These are phyloP conservation scores for Nixonia krombeini DNA, from an alignment of 1,140 invertebrate genomes.

Conservation along the genomic window DNA sequence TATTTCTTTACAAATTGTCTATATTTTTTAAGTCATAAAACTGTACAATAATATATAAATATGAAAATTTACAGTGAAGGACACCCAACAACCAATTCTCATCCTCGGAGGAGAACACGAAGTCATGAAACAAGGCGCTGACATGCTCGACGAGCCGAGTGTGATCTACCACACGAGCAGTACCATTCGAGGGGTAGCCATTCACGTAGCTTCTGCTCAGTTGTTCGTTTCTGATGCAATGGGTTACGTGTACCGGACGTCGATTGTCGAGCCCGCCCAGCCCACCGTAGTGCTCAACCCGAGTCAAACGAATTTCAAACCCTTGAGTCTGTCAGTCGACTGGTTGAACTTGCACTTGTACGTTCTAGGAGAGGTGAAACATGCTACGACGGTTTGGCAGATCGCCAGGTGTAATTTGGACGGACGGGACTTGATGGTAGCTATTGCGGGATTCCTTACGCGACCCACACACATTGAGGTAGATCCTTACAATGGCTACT, in stretches of 20 bases:
- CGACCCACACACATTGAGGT: slow-evolving; percentile 85
- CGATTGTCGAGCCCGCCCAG: slow-evolving; percentile 63
- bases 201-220: slow-evolving; percentile 79
- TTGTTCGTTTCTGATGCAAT: slow-evolving; percentile 83
- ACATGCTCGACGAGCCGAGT: slow-evolving; percentile 77
- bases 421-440: slow-evolving; percentile 77
- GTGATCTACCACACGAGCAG: slow-evolving; percentile 71
- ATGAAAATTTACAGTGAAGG: slow-evolving; percentile 70
- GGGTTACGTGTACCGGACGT: slow-evolving; percentile 75
- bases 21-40: no score
- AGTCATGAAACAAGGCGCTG: slow-evolving; percentile 79
- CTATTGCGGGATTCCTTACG: slow-evolving; percentile 77
- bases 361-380: slow-evolving; percentile 78
- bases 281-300: slow-evolving; percentile 73
- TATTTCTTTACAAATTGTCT: no score
- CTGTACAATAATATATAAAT: no score
- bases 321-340: slow-evolving; percentile 83
- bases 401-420: slow-evolving; percentile 83
- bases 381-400: slow-evolving; percentile 75
- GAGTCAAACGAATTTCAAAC: slow-evolving; percentile 74
- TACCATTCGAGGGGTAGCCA: slow-evolving; percentile 76
- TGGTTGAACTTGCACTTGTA: slow-evolving; percentile 90
- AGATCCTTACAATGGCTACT: slow-evolving; percentile 92
- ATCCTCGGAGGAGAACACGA: slow-evolving; percentile 80
- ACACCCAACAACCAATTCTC: slow-evolving; percentile 77